Conservation (phyloP, 2,797 vertebrate genomes). For the Malurus splendens region DNA sequence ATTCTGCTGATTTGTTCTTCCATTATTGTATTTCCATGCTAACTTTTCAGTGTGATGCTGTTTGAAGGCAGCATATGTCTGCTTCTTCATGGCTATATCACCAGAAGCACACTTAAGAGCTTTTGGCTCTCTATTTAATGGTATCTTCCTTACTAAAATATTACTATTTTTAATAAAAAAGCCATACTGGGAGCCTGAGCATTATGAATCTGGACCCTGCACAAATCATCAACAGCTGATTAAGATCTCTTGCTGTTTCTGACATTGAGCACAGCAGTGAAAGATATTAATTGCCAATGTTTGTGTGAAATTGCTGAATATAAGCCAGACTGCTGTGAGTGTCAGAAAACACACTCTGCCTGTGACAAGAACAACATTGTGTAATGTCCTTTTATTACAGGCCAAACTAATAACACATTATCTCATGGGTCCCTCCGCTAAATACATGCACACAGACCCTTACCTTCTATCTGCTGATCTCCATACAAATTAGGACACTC, state of each 20-base stretch:
- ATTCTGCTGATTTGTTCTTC: not conserved
- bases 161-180: not conserved
- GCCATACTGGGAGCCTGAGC: not conserved
- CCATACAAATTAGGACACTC: not conserved
- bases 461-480: not conserved
- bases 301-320: not conserved
- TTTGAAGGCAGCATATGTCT: not conserved
- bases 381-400: not conserved
- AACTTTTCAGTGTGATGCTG: not conserved
- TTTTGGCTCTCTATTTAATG: not conserved
- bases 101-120: not conserved
- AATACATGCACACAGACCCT: not conserved
- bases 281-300: not conserved
- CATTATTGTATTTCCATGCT: not conserved
- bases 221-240: not conserved
- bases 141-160: not conserved
- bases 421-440: not conserved
- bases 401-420: not conserved
- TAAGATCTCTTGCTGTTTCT: not conserved
- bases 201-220: not conserved
- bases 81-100: not conserved
- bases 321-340: not conserved
- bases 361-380: not conserved
- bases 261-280: not conserved
- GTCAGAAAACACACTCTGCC: not conserved